phyloP scores from a whole-genome alignment of 2,797 vertebrate genomes.

The Dipus sagitta region DNA sequence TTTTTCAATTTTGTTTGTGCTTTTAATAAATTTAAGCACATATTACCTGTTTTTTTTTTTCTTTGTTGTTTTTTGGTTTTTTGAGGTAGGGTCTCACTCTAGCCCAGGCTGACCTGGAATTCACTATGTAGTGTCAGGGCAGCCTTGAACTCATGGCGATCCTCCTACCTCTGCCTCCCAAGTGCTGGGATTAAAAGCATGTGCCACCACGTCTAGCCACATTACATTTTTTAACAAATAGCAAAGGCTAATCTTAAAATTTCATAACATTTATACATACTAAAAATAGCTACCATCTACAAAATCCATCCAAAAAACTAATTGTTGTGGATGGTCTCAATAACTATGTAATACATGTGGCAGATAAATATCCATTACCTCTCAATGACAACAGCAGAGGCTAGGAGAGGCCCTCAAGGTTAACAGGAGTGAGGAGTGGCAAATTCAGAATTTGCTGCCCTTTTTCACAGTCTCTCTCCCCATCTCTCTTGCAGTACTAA shows the following conservation, averaged over 20 bases:
- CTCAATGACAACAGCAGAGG: background rate
- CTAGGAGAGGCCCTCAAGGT: background rate
- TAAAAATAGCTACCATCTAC: background rate
- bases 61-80: no score
- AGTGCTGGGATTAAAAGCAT: no score
- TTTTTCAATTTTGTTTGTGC: background rate
- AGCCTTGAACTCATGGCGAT: no score
- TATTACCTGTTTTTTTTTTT: no score
- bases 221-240: background rate
- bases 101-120: no score
- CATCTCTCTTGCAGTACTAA: background rate
- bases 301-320: background rate
- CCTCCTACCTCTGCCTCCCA: no score
- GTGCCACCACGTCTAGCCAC: background rate
- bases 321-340: background rate
- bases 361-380: background rate
- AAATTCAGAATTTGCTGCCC: conserved; percentile 9
- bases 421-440: background rate
- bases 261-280: background rate
- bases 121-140: no score
- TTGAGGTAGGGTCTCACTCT: no score
- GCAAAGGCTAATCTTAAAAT: background rate
- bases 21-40: conserved; percentile 16
- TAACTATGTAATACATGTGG: background rate
- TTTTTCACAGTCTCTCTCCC: no score